A percentile compares a stretch with the other conserved stretches of the same genome.
Conservation (phyloP, 2,113 vertebrate species). For the Motacilla tschutschensis region DNA sequence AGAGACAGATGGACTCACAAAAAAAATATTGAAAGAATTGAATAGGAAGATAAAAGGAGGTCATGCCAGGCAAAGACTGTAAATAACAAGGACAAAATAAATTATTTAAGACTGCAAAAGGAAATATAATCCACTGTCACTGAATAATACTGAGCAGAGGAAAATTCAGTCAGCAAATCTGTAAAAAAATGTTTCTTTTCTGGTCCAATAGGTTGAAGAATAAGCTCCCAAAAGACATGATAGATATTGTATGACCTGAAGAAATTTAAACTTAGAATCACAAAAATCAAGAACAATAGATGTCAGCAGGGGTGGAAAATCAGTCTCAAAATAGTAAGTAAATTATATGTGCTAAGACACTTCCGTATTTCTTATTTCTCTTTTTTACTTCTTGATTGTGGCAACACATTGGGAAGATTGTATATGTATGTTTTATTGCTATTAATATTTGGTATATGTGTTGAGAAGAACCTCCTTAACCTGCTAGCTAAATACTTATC, state of each 20-base stretch:
- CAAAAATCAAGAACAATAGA: background rate
- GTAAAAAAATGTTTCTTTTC: background rate
- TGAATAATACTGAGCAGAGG: background rate
- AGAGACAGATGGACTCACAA: conserved; percentile 21
- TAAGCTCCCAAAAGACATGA: background rate
- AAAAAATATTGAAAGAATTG: background rate
- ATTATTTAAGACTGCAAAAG: conserved; percentile 22
- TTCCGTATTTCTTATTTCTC: background rate
- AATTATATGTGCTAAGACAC: background rate
- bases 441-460: background rate
- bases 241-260: background rate
- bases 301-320: background rate
- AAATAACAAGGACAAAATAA: conserved; percentile 29
- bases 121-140: conserved; percentile 5
- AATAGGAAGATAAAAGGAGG: background rate
- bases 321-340: background rate
- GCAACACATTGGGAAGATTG: background rate
- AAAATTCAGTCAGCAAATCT: background rate
- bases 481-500: background rate
- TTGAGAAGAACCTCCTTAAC: background rate
- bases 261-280: conserved; percentile 9
- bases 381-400: background rate
- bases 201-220: background rate
- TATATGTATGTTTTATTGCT: background rate
- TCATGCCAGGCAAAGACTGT: conserved; percentile 8